These are phyloP conservation scores for Peribatodes rhomboidaria DNA, from an alignment of 2,888 invertebrate genomes.

Conservation along the genomic window DNA sequence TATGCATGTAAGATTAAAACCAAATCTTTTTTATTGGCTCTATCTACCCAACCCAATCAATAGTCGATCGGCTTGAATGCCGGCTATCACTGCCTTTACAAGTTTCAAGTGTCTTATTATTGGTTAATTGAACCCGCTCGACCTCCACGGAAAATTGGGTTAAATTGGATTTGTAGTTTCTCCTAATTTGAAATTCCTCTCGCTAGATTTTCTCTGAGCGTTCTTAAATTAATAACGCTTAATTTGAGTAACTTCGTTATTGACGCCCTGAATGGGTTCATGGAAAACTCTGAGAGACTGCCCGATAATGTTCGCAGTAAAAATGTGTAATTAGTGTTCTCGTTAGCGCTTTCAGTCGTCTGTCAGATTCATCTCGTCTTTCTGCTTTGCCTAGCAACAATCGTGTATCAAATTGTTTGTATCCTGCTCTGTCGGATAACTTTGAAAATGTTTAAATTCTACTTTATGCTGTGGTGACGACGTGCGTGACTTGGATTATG, in stretches of 20 bases:
- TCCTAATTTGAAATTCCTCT: conserved; percentile 53
- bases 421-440: background rate
- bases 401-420: background rate
- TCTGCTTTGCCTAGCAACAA: conserved; percentile 4
- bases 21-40: conserved; percentile 41
- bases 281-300: conserved; percentile 36
- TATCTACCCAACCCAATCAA: conserved; percentile 43
- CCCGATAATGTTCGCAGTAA: conserved; percentile 21
- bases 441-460: background rate
- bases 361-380: background rate
- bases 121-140: conserved; percentile 57
- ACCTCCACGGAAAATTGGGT: conserved; percentile 50
- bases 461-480: too few species aligned
- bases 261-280: conserved; percentile 37
- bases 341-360: conserved; percentile 16
- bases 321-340: conserved; percentile 31
- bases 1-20: too few species aligned
- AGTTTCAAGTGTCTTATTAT: conserved; percentile 52
- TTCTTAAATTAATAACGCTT: conserved; percentile 46
- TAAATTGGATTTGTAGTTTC: conserved; percentile 56
- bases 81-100: conserved; percentile 46
- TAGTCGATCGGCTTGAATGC: conserved; percentile 42
- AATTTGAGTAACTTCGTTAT: conserved; percentile 41
- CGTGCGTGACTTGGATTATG: conserved; percentile 29
- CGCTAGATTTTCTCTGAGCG: conserved; percentile 46